These are phyloP conservation scores for Eupelmus urozonus DNA, from an alignment of 2,888 invertebrate species.

Conservation along the genomic window DNA sequence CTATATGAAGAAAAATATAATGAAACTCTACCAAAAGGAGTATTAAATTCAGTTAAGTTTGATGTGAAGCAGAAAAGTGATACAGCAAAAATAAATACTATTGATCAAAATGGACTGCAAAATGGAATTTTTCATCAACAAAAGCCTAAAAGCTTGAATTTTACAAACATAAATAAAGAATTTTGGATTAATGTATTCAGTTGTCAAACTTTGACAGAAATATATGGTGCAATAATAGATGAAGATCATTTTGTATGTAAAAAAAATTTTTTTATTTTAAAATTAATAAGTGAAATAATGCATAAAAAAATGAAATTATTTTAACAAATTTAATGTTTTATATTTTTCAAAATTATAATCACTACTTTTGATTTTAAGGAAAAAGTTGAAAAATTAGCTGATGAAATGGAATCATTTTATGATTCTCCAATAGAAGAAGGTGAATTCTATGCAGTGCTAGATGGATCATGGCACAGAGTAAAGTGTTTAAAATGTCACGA, in stretches of 20 bases:
- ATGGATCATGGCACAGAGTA: constrained; percentile 42
- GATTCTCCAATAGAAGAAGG: not conserved
- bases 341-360: no score
- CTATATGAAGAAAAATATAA: constrained; percentile 1
- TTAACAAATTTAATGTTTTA: no score
- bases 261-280: constrained; percentile 1
- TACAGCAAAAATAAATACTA: no score
- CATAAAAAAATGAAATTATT: not conserved
- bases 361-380: constrained; percentile 17
- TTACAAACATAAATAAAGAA: not conserved
- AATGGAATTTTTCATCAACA: constrained; percentile 9
- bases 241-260: constrained; percentile 31
- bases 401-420: constrained; percentile 19
- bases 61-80: not conserved
- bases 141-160: not conserved
- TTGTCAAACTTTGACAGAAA: constrained; percentile 1
- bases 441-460: constrained; percentile 9
- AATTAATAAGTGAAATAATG: not conserved
- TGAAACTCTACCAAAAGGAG: not conserved
- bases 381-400: constrained; percentile 12
- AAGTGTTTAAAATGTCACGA: constrained; percentile 20
- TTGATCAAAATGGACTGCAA: no score
- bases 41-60: constrained; percentile 2
- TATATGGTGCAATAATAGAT: constrained; percentile 34
- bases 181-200: constrained; percentile 30